Base-by-base conservation (phyloP, 2,113 vertebrate genomes). In the Peromyscus maniculatus region DNA sequence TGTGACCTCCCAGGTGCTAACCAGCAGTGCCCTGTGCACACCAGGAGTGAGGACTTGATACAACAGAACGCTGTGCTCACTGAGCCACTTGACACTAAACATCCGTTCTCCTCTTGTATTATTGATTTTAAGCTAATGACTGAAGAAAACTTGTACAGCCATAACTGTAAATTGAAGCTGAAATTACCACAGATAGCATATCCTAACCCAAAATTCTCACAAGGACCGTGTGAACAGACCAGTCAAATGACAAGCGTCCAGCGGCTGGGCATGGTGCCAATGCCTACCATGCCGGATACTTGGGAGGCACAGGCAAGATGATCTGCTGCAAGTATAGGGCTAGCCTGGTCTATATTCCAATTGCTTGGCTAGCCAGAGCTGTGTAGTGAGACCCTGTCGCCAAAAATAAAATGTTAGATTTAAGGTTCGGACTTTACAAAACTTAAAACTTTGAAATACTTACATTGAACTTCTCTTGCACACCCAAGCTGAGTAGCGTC, bases 391-490 rank as follows among this genome's bases (percentile, higher is more conserved):
- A 28, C n/a, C 24, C 33, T 82, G 49, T 82, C 33, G 22, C 19
- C 33, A 82, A 82, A 57, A 17, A n/a, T 36, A 57, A 57, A 62
- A 28, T 62, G 22, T 9, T 39, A 11, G 57, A 57, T 22, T 59
- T 43, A 43, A 62, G 39, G 26, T 17, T 84, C 16, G 26, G 52
- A 91, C 89, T 89, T 33, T 80, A 49, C 72, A 79, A 93, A 89
- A 82, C 57, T 5, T 46, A 80, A 87, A 87, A 39, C 84, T 49
- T 91, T 95, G 69, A 86, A 71, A 57, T 91, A 80, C 64, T 89
- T 89, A 46, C 16, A 3, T 33, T 36, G 94, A 94, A 89, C 15
- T 39, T 89, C 52, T 22, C 87, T 95, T 49, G 74, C 66, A 78
- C 69, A 83, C 71, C 19, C 90, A 62, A 71, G 26, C 86, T 62